phyloP scores from a whole-genome alignment of 1,140 invertebrate genomes.

The Geopemphigus sp. region DNA sequence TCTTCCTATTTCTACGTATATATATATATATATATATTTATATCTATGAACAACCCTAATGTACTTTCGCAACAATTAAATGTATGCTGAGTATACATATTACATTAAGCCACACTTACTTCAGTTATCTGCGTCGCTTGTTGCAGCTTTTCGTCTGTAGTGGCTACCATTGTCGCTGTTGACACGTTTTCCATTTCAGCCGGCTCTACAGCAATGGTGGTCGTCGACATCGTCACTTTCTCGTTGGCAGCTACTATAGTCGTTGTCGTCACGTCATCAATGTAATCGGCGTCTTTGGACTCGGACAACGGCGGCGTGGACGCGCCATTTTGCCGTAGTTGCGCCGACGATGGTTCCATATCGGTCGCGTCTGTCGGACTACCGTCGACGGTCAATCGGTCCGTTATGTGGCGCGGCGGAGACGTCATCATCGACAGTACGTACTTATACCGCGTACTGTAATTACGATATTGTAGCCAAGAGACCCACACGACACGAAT shows the following conservation, averaged over 20 bases:
- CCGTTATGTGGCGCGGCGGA: background rate
- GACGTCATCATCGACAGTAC: background rate
- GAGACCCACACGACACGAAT: too few species aligned
- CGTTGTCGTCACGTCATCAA: background rate
- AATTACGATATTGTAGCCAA: too few species aligned
- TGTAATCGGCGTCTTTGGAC: background rate
- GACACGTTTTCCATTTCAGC: background rate
- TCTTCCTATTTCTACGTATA: too few species aligned
- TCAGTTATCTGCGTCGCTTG: too few species aligned
- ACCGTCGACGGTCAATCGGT: background rate
- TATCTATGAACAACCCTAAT: too few species aligned
- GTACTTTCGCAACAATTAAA: too few species aligned
- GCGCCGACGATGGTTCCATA: slow-evolving; percentile 5
- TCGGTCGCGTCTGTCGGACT: slow-evolving; percentile 9
- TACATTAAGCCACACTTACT: too few species aligned
- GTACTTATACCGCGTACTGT: background rate
- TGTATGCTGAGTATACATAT: too few species aligned
- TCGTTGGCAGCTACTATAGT: background rate
- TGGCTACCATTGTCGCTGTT: too few species aligned
- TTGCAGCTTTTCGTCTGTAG: background rate
- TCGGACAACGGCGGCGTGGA: background rate
- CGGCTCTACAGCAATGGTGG: background rate
- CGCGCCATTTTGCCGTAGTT: too few species aligned
- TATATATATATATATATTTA: too few species aligned
- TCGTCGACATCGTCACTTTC: background rate